These are phyloP conservation scores for Bombus superbus DNA, from an alignment of 1,140 invertebrate genomes.

Conservation along the genomic window DNA sequence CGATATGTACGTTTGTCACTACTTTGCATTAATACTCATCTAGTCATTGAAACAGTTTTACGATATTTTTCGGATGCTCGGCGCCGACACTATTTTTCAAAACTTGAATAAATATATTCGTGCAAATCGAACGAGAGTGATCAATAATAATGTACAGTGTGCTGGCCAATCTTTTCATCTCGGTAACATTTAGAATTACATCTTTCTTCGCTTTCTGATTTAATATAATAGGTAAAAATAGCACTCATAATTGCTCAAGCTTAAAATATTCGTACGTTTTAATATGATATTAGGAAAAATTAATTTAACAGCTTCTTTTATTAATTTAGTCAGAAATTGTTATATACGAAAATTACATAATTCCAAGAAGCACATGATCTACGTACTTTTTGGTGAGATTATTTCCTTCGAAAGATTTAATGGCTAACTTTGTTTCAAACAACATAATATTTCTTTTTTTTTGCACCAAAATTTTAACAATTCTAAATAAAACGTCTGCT, in stretches of 20 bases:
- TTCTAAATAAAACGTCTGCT: no score
- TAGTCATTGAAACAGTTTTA: neutral
- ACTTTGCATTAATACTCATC: neutral
- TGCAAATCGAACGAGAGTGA: neutral
- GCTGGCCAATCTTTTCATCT: no score
- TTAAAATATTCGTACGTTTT: neutral
- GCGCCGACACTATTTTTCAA: neutral
- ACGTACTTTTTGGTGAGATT: neutral
- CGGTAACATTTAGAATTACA: no score
- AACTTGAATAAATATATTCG: no score
- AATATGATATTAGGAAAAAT: no score
- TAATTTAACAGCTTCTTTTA: no score
- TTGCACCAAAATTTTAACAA: no score
- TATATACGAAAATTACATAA: neutral
- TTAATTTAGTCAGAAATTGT: neutral
- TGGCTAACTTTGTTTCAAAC: neutral
- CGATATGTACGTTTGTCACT: slow-evolving; percentile 44
- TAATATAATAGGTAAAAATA: no score
- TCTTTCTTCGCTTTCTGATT: no score
- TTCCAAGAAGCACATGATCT: neutral
- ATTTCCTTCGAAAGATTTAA: neutral
- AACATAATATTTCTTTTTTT: neutral
- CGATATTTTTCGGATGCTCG: no score
- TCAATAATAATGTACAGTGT: neutral
- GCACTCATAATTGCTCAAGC: neutral